Evolutionary conservation across 2,113 vertebrate species (phyloP).

Genomic region (Dasyprocta punctata): DNA sequence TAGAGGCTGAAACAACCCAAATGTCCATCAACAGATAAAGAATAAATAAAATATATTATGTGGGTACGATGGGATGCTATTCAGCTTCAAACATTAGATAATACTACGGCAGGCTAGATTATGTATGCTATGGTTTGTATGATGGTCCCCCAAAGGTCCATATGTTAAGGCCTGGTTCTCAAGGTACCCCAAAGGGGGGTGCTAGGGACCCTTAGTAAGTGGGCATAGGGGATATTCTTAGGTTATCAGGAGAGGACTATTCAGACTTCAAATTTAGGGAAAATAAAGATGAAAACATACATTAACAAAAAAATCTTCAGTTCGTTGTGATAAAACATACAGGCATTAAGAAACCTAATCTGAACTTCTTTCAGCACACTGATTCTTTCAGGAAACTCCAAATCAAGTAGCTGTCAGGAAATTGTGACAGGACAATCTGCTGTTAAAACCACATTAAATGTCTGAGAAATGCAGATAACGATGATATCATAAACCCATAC

Average conservation of each 20-base stretch:
- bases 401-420: neutral
- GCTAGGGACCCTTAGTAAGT: neutral
- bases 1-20: neutral
- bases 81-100: neutral
- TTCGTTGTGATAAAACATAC: neutral
- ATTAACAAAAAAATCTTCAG: neutral
- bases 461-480: neutral
- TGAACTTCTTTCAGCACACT: neutral
- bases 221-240: neutral
- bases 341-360: neutral
- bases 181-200: neutral
- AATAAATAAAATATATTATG: neutral
- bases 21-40: neutral
- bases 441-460: neutral
- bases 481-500: too few species aligned
- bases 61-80: neutral
- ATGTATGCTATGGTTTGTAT: neutral
- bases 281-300: too few species aligned
- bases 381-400: neutral
- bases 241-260: neutral
- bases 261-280: neutral
- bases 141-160: neutral
- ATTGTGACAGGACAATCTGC: neutral
- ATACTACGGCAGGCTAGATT: neutral
- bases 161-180: neutral